Evolutionary conservation across 2,113 vertebrate genomes (phyloP).

Genomic region (Odocoileus virginianus): DNA sequence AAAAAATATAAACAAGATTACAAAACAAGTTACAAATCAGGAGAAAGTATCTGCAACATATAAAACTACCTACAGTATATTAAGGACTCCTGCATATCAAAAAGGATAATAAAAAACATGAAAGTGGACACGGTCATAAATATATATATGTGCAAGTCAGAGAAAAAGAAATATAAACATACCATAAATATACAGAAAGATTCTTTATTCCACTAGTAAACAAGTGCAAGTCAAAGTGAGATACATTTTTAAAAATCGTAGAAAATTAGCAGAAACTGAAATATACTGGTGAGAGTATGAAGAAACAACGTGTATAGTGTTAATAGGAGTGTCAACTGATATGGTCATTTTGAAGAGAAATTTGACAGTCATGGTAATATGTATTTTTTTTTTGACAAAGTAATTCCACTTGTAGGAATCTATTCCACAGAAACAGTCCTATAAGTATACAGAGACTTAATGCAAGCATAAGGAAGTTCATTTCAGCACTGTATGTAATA

Average conservation of each 20-base stretch:
- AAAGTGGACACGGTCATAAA: conserved; percentile 2
- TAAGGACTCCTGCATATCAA: background rate
- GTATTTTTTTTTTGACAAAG: background rate
- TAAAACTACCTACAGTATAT: background rate
- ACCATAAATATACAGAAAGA: conserved; percentile 8
- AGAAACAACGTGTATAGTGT: background rate
- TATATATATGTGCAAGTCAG: background rate
- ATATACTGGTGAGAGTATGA: background rate
- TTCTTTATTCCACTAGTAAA: conserved; percentile 7
- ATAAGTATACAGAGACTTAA: background rate
- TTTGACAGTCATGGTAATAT: background rate
- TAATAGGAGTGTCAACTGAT: background rate
- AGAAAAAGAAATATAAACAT: conserved; percentile 8
- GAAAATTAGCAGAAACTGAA: conserved; percentile 25
- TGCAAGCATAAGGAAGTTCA: background rate
- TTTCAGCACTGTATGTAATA: background rate
- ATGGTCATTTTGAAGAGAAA: background rate
- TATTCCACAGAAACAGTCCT: background rate
- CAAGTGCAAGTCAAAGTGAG: background rate
- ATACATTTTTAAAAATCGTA: background rate
- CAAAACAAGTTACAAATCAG: conserved; percentile 20
- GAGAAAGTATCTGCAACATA: conserved; percentile 13
- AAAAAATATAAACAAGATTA: conserved; percentile 32
- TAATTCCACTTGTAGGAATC: conserved; percentile 10
- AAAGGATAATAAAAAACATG: background rate